Evolutionary conservation across 1,140 invertebrate species (phyloP).

Genomic region (Nymphalis io): DNA sequence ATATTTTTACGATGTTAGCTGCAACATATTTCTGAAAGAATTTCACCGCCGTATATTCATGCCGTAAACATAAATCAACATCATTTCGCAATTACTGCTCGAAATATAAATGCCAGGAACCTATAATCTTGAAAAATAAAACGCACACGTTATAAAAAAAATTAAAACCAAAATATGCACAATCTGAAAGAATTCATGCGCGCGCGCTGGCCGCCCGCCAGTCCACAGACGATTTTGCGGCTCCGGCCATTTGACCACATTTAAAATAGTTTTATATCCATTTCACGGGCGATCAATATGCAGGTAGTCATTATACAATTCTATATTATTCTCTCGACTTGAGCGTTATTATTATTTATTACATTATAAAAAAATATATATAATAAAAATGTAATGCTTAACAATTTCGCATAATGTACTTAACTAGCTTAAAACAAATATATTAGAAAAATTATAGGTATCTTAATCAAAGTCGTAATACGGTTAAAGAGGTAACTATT

Average conservation of each 20-base stretch:
- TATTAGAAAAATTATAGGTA: too few species aligned
- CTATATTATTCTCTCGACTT: too few species aligned
- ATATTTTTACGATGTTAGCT: not conserved
- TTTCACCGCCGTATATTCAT: slow-evolving; percentile 4
- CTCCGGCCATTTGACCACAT: slow-evolving; percentile 66
- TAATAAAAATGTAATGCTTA: too few species aligned
- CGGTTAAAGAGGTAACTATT: too few species aligned
- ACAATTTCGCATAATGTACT: too few species aligned
- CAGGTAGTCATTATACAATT: slow-evolving; percentile 10
- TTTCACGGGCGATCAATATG: slow-evolving; percentile 42
- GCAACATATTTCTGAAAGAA: slow-evolving; percentile 14
- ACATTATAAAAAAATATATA: too few species aligned
- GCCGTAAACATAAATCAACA: slow-evolving; percentile 20
- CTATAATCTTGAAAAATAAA: slow-evolving; percentile 22
- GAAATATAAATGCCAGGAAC: slow-evolving; percentile 23
- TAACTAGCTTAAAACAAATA: too few species aligned
- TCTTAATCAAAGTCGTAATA: too few species aligned
- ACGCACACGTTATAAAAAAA: slow-evolving; percentile 1
- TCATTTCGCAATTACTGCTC: slow-evolving; percentile 7
- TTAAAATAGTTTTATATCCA: slow-evolving; percentile 61
- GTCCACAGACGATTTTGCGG: slow-evolving; percentile 65
- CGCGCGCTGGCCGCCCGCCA: slow-evolving; percentile 58
- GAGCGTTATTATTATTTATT: too few species aligned
- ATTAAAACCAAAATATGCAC: not conserved
- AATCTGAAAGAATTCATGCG: slow-evolving; percentile 34